phyloP scores from a whole-genome alignment of 1,140 invertebrate species.

The Paralvinella palmiformis region DNA sequence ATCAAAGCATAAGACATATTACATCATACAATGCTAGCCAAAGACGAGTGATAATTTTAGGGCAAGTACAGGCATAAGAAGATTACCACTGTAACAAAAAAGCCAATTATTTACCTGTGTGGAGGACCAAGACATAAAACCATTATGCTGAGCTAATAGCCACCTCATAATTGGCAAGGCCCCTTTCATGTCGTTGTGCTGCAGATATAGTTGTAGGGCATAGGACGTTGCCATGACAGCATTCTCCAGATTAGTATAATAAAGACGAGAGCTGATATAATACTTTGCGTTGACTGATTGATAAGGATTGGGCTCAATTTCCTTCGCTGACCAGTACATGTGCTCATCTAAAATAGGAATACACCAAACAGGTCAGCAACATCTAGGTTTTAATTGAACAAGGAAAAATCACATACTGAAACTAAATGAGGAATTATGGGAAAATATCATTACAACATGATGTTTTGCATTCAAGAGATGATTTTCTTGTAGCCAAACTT shows the following conservation, averaged over 20 bases:
- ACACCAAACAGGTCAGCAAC: no score
- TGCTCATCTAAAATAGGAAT: neutral
- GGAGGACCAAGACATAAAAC: conserved; percentile 15
- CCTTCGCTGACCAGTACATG: neutral
- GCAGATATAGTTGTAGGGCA: conserved; percentile 73
- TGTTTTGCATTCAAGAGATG: no score
- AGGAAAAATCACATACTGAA: no score
- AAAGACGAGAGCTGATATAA: conserved; percentile 54
- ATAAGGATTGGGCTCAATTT: neutral
- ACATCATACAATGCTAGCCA: neutral
- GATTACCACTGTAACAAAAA: neutral
- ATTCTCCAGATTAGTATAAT: conserved; percentile 72
- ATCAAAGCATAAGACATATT: no score
- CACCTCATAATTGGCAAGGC: conserved; percentile 73
- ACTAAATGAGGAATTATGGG: no score
- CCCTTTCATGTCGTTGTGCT: conserved; percentile 25
- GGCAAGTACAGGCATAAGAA: neutral
- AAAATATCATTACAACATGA: no score
- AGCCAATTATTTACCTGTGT: conserved; percentile 4
- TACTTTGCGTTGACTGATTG: neutral
- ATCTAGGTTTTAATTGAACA: no score
- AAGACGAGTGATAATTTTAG: neutral
- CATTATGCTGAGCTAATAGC: conserved; percentile 76
- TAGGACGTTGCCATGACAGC: conserved; percentile 91
- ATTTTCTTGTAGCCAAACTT: no score